Percentiles rank a stretch among this genome's conserved stretches.
Evolutionary conservation across 2,797 vertebrate species (phyloP).

Genomic region (Vireo griseus): DNA sequence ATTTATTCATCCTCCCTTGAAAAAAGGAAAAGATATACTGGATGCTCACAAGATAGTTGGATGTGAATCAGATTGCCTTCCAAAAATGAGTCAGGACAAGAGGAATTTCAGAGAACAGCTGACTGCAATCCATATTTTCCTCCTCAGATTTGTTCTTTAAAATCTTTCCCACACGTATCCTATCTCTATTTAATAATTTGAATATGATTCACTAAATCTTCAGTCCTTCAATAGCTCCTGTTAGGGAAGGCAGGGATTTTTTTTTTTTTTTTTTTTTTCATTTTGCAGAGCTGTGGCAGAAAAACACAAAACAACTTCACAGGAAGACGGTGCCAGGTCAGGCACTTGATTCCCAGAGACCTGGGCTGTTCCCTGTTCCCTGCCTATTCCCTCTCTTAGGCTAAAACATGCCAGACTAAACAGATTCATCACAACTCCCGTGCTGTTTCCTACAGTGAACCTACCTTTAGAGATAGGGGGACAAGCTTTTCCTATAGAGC

Average conservation of each 20-base stretch:
- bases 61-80: neutral
- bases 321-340: neutral
- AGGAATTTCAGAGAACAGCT: conserved; percentile 18
- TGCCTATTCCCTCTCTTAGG: neutral
- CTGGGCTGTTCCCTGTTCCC: neutral
- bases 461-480: fast-evolving
- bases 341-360: neutral
- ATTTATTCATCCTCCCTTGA: neutral
- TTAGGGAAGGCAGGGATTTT: neutral
- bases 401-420: neutral
- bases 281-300: neutral
- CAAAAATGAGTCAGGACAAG: neutral
- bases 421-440: neutral
- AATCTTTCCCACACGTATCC: too few relatives aligned
- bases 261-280: neutral
- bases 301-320: neutral
- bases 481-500: neutral
- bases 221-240: neutral
- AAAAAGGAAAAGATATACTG: neutral
- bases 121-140: neutral
- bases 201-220: neutral
- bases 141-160: too few relatives aligned
- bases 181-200: neutral
- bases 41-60: neutral
- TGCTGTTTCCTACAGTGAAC: neutral